These are phyloP conservation scores for Grammomys surdaster DNA, from an alignment of 2,113 vertebrate genomes.

Conservation along the genomic window DNA sequence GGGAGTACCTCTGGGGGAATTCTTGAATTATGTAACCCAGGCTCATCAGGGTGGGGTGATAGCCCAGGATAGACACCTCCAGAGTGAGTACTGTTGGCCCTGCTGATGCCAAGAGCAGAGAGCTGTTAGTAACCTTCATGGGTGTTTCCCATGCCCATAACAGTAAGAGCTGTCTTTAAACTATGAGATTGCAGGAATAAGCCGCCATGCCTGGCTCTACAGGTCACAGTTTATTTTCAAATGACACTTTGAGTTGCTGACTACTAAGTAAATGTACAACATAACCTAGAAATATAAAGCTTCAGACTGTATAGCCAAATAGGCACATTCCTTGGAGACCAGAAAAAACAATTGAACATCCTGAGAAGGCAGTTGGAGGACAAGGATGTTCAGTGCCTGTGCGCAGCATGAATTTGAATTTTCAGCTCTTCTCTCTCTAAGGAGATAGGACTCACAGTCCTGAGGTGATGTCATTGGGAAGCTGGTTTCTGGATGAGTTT, in stretches of 20 bases:
- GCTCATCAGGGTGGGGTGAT: slow-evolving; percentile 74
- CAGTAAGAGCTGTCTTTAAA: slow-evolving; percentile 82
- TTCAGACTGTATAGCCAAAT: background rate
- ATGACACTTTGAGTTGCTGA: slow-evolving; percentile 61
- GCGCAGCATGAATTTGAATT: background rate
- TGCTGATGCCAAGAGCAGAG: slow-evolving; percentile 73
- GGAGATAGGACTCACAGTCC: background rate
- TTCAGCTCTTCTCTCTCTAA: slow-evolving; percentile 8
- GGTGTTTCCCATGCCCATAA: slow-evolving; percentile 82
- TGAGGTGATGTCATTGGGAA: background rate
- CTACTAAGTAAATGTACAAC: background rate
- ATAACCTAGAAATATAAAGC: slow-evolving; percentile 29
- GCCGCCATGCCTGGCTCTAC: background rate
- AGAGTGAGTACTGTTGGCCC: slow-evolving; percentile 61
- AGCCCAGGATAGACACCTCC: slow-evolving; percentile 80
- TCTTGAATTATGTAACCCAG: slow-evolving; percentile 80
- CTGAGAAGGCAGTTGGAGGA: background rate
- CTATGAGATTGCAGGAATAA: background rate
- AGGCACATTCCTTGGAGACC: background rate
- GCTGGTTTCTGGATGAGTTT: slow-evolving; percentile 23
- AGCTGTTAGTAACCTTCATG: slow-evolving; percentile 78
- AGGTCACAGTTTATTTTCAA: slow-evolving; percentile 55
- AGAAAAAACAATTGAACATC: background rate
- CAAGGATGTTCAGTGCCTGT: background rate
- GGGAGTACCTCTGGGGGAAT: slow-evolving; percentile 71